Conservation (phyloP, 2,888 invertebrate species). For the Alentia gelatinosa region DNA sequence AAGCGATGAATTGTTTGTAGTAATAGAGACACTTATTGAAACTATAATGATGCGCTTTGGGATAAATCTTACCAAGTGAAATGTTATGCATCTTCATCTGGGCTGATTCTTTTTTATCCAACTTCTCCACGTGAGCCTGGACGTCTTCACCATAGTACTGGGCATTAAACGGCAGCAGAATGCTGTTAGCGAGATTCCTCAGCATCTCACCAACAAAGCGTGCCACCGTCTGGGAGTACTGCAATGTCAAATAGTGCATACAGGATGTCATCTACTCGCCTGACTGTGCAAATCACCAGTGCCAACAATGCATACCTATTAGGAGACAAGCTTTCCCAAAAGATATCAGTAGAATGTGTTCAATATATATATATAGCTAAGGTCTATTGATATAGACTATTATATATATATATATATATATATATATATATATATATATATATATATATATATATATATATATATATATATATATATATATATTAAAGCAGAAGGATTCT, state of each 20-base stretch:
- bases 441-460: conserved; percentile 28
- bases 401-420: neutral
- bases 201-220: conserved; percentile 80
- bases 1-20: no score
- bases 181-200: conserved; percentile 69
- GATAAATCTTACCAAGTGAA: neutral
- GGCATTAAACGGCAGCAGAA: conserved; percentile 66
- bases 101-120: conserved; percentile 41
- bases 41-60: no score
- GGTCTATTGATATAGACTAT: neutral
- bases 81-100: conserved; percentile 44
- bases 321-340: no score
- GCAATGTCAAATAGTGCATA: neutral
- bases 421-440: neutral
- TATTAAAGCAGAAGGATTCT: neutral
- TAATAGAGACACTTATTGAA: no score
- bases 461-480: conserved; percentile 42
- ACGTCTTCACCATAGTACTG: conserved; percentile 53
- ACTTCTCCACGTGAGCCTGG: conserved; percentile 10
- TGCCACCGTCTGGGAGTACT: conserved; percentile 72
- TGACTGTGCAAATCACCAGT: no score
- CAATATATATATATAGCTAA: neutral
- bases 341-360: no score
- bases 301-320: no score
- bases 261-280: no score